Conservation (phyloP, 1,140 invertebrate species). For the Apis dorsata region DNA sequence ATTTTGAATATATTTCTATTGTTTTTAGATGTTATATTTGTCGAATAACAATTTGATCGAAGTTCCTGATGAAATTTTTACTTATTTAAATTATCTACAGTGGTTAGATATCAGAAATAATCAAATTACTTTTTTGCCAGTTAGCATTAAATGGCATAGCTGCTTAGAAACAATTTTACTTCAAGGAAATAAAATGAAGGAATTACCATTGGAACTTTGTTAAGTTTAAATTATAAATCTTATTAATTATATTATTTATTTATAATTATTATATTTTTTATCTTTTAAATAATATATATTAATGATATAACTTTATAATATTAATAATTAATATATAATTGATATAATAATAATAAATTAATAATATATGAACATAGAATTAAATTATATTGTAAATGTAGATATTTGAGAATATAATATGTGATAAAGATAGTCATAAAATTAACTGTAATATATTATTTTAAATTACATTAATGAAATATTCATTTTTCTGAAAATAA, state of each 20-base stretch:
- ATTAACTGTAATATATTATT: not conserved
- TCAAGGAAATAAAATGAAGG: slow-evolving; percentile 81
- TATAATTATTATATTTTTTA: too few species aligned
- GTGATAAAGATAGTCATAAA: not conserved
- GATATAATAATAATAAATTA: too few species aligned
- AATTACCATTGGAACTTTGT: slow-evolving; percentile 81
- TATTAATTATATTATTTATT: not conserved
- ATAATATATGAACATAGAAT: too few species aligned
- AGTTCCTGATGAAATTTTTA: slow-evolving; percentile 81
- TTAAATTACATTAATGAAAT: not conserved
- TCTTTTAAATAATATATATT: not conserved
- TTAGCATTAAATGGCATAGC: slow-evolving; percentile 79
- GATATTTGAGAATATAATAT: not conserved
- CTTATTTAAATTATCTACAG: slow-evolving; percentile 76
- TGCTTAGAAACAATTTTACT: slow-evolving; percentile 81
- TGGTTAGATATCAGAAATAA: slow-evolving; percentile 83
- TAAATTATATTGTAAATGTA: not conserved
- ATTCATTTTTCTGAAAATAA: not conserved
- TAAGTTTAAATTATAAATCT: slow-evolving; percentile 54
- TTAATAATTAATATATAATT: too few species aligned
- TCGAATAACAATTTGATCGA: slow-evolving; percentile 79
- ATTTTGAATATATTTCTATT: slow-evolving; percentile 49
- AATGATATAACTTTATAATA: too few species aligned
- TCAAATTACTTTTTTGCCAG: slow-evolving; percentile 78
- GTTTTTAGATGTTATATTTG: slow-evolving; percentile 80